A percentile compares a stretch with the other conserved stretches of the same genome.
phyloP scores from a whole-genome alignment of 2,888 invertebrate genomes.

The Argynnis bischoffii region DNA sequence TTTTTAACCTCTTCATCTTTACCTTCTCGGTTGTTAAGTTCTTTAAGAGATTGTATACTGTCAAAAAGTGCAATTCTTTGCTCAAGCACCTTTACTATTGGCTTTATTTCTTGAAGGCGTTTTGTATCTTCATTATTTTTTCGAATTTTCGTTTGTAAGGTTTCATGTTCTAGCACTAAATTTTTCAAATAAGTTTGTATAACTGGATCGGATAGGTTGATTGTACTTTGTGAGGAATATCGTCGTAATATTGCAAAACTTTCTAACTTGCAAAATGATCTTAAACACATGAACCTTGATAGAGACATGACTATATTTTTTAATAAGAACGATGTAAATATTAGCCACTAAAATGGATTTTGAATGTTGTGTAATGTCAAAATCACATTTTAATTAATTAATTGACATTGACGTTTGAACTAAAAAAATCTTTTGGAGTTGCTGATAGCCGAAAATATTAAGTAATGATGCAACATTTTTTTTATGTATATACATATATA shows the following conservation, averaged over 20 bases:
- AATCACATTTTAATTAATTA: not conserved
- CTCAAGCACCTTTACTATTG: constrained; percentile 82
- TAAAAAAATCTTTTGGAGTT: too few species aligned
- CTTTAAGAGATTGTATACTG: constrained; percentile 84
- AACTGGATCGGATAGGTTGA: constrained; percentile 68
- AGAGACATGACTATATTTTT: constrained; percentile 38
- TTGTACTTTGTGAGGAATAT: constrained; percentile 58
- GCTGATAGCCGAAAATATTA: too few species aligned
- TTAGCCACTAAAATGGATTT: not conserved
- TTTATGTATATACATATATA: too few species aligned
- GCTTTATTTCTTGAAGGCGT: constrained; percentile 75
- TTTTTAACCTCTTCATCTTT: constrained; percentile 84
- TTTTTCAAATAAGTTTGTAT: constrained; percentile 79
- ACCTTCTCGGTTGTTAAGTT: constrained; percentile 82
- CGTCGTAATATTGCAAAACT: constrained; percentile 47
- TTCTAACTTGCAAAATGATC: constrained; percentile 50
- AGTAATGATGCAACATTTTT: too few species aligned
- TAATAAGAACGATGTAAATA: not conserved
- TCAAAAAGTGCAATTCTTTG: constrained; percentile 81
- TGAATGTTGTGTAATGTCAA: constrained; percentile 1
- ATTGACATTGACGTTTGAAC: too few species aligned
- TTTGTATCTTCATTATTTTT: constrained; percentile 56
- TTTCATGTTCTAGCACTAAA: constrained; percentile 79
- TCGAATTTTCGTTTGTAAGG: constrained; percentile 61
- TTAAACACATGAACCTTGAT: constrained; percentile 42